Evolutionary conservation across 2,113 vertebrate genomes (phyloP), one percentile per base, ranked within the genome.

Genomic region (Gracilinanus agilis): DNA sequence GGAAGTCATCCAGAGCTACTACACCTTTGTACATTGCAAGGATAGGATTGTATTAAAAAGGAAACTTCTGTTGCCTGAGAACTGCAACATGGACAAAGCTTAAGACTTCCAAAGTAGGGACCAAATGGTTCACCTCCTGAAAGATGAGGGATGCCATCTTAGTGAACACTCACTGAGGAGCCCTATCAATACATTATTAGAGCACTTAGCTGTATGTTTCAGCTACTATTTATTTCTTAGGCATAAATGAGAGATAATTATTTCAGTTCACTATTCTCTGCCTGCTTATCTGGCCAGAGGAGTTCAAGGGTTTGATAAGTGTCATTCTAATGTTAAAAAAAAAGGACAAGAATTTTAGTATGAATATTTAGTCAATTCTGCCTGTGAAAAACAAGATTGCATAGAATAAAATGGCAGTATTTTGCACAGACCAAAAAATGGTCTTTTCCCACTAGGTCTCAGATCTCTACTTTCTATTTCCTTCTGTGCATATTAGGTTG

Each of bases 271-370:
- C n/a, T 90, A 61, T 96, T 96, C 49, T 97, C 53, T 96, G 91
- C 55, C 91, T 91, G 90, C 75, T 94, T 96, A 96, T 96, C 96
- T 97, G 91, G 97, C 61, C 96, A n/a, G n/a, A n/a, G n/a, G n/a
- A n/a, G n/a, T n/a, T n/a, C n/a, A n/a, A n/a, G n/a, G 90, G 67
- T 97, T 97, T 96, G 94, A 91, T 97, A 95, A 96, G 93, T 55
- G 96, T 93, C 92, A 92, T 54, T 90, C 53, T 95, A 56, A 91
- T 55, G 55, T 94, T 34, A 92, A 90, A 90, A 89, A 12, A 49
- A 89, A 91, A 90, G 91, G 44, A n/a, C 40, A 54, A 96, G 88
- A 88, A 92, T 92, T 58, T 24, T 40, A 93, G 54, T 44, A 44
- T 49, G 93, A 94, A 91, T 90, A 40, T 90, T 95, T 44, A 75